Percentiles rank a stretch among this genome's conserved stretches.
Evolutionary conservation across 2,888 invertebrate species (phyloP).

Genomic region (Aspidiotus destructor): DNA sequence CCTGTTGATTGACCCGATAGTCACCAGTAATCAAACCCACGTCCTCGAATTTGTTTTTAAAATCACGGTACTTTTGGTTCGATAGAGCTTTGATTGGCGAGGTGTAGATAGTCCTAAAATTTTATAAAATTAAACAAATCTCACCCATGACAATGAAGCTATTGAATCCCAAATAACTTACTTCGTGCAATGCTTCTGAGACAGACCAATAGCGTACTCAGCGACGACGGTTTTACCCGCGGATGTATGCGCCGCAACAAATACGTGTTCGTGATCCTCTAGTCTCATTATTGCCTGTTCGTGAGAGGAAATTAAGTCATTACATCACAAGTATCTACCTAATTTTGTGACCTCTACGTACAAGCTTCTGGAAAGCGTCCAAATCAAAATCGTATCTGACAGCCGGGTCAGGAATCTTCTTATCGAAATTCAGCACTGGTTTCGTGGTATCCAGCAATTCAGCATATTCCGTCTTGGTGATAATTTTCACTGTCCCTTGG

Average conservation of each 20-base stretch:
- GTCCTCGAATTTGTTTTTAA: slow-evolving; percentile 81
- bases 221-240: slow-evolving; percentile 99
- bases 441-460: slow-evolving; percentile 71
- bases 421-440: slow-evolving; percentile 70
- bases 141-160: too few species aligned
- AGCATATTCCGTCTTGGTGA: slow-evolving; percentile 69
- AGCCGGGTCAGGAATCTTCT: slow-evolving; percentile 73
- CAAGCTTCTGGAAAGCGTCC: slow-evolving; percentile 93
- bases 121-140: slow-evolving; percentile 2
- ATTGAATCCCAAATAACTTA: slow-evolving; percentile 39
- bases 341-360: slow-evolving; percentile 37
- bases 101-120: slow-evolving; percentile 76
- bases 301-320: slow-evolving; percentile 6
- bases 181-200: slow-evolving; percentile 82
- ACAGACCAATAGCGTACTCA: slow-evolving; percentile 96
- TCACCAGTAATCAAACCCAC: slow-evolving; percentile 93
- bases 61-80: slow-evolving; percentile 97
- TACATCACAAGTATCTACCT: neutral
- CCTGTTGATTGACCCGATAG: slow-evolving; percentile 86
- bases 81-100: slow-evolving; percentile 98
- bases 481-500: slow-evolving; percentile 42
- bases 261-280: slow-evolving; percentile 89
- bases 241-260: slow-evolving; percentile 98
- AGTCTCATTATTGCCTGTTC: slow-evolving; percentile 75
- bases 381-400: slow-evolving; percentile 80